Conservation (phyloP, 2,113 vertebrate species). For the Columba janthina region DNA sequence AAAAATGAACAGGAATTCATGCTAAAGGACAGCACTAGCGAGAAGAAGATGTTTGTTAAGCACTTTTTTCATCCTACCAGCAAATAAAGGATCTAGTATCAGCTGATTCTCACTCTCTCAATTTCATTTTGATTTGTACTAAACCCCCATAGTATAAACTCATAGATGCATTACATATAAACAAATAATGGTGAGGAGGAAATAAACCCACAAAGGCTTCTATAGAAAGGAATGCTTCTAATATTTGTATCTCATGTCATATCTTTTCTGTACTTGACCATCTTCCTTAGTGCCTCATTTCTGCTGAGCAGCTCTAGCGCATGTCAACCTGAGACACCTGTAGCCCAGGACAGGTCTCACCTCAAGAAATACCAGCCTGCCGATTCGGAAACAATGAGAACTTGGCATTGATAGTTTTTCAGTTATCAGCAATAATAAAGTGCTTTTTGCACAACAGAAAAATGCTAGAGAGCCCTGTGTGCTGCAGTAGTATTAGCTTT, state of each 20-base stretch:
- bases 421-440: neutral
- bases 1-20: neutral
- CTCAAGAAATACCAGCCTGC: neutral
- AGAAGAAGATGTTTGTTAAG: neutral
- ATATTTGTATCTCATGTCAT: neutral
- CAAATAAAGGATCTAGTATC: neutral
- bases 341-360: neutral
- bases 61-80: neutral
- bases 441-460: neutral
- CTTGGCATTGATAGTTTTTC: neutral
- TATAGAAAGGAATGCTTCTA: neutral
- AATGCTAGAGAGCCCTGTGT: fast-evolving
- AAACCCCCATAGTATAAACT: neutral
- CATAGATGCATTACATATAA: neutral
- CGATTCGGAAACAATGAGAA: neutral
- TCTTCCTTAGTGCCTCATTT: neutral
- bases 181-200: neutral
- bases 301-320: neutral
- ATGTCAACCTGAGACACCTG: fast-evolving
- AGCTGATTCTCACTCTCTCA: neutral
- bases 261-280: neutral
- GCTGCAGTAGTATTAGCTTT: neutral
- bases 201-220: neutral
- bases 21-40: neutral
- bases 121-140: neutral